Evolutionary conservation across 37 sponge, comb jelly and placozoan species (phyloP), one percentile per base, ranked within the genome.

Genomic region (Axinella damicornis): DNA sequence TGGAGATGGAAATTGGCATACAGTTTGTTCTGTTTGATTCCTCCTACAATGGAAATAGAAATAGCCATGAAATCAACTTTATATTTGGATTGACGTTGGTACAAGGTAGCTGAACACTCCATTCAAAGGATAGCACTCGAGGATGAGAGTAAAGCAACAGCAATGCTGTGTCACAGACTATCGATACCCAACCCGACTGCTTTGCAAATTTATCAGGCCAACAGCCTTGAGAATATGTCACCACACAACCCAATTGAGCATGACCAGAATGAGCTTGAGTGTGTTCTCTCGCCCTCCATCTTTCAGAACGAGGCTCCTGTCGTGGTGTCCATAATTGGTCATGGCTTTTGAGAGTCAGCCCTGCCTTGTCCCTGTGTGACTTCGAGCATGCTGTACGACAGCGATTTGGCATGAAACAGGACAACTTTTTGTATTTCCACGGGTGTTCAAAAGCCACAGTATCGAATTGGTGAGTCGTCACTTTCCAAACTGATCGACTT

Each of bases 361-460:
- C 64, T 21, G 25, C 46, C 37, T 83, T 76, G 74, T 68, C 85
- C 27, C 60, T 85, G 19, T 1, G 54, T 20, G 34, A 84, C 30
- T 80, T 92, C 59, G 87, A 92, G 21, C 22, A 57, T 5, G 41
- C 36, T 17, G 65, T 92, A 12, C 36, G 69, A 53, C 2, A 59
- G 36, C 40, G 20, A 20, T 88, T 92, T 63, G 2, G 32, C 2
- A 58, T 92, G 56, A 19, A 67, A 17, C 59, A 80, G 0, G 60
- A 77, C 40, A 85, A 78, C 57, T 92, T 81, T 39, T 34, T 88
- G 12, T 92, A 92, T 65, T 68, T 30, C 93, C 93, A 12, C 38
- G 38, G 1, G 52, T 92, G 22, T 73, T 78, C 52, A 56, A 64
- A 57, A 68, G 19, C 11, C 39, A 4, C 16, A 27, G n/a, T n/a